Percentiles rank a stretch among this genome's conserved stretches.
Conservation (phyloP, 2,888 invertebrate genomes). For the Synergus itoensis region DNA sequence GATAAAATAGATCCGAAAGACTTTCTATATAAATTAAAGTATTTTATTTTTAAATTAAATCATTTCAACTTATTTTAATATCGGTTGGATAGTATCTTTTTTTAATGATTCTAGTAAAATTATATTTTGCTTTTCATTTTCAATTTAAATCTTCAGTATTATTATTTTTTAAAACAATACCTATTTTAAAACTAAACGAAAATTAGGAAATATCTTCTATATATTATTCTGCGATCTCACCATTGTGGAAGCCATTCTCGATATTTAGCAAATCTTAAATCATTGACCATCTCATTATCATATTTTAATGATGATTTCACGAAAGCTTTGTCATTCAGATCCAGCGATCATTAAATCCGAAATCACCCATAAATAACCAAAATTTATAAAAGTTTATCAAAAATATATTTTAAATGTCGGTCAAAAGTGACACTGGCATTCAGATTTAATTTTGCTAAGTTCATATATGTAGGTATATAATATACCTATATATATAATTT, state of each 20-base stretch:
- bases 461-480: background rate
- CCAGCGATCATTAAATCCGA: constrained; percentile 20
- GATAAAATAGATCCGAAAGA: no score
- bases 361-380: constrained; percentile 47
- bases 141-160: background rate
- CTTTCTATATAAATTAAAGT: no score
- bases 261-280: constrained; percentile 65
- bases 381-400: background rate
- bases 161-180: background rate
- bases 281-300: constrained; percentile 61
- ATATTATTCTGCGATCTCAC: constrained; percentile 56
- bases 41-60: no score
- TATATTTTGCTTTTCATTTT: background rate
- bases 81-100: no score
- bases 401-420: background rate
- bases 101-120: background rate
- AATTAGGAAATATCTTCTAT: background rate
- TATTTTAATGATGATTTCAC: background rate
- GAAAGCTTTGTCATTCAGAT: background rate
- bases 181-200: background rate
- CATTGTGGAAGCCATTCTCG: constrained; percentile 62
- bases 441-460: background rate
- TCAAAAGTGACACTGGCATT: constrained; percentile 22
- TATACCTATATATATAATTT: no score
- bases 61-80: no score